A percentile compares a stretch with the other conserved stretches of the same genome.
These are phyloP conservation scores for Sinocyclocheilus anshuiensis DNA, from an alignment of 2,113 vertebrate genomes.

Conservation along the genomic window DNA sequence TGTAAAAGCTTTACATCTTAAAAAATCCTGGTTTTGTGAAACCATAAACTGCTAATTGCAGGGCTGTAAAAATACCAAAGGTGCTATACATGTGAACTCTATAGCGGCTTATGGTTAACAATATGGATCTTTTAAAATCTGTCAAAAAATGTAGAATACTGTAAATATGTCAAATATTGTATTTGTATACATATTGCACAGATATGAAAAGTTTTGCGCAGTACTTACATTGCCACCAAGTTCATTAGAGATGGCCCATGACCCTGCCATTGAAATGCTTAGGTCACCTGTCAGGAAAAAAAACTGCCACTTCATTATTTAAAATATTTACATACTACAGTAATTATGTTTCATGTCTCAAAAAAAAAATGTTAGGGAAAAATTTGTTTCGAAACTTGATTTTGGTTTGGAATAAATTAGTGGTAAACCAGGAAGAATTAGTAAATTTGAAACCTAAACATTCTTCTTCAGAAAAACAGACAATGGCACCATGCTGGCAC, in stretches of 20 bases:
- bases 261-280: constrained; percentile 77
- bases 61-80: constrained; percentile 53
- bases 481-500: neutral
- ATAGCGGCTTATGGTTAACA: constrained; percentile 16
- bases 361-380: neutral
- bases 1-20: constrained; percentile 55
- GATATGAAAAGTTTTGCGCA: neutral
- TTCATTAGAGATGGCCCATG: constrained; percentile 71
- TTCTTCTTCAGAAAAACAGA: neutral
- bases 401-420: neutral
- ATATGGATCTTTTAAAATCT: neutral
- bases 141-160: neutral
- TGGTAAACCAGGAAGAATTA: neutral
- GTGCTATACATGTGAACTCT: constrained; percentile 44
- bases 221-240: constrained; percentile 66
- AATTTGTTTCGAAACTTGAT: neutral
- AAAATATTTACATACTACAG: too few species aligned
- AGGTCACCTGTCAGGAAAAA: constrained; percentile 59
- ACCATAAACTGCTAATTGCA: constrained; percentile 61
- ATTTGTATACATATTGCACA: neutral
- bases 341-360: too few species aligned
- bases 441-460: neutral
- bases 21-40: constrained; percentile 50
- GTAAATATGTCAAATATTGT: neutral
- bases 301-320: neutral